Conservation (phyloP, 53 echinoderm and acorn worm species). For the Mesocentrotus franciscanus region DNA sequence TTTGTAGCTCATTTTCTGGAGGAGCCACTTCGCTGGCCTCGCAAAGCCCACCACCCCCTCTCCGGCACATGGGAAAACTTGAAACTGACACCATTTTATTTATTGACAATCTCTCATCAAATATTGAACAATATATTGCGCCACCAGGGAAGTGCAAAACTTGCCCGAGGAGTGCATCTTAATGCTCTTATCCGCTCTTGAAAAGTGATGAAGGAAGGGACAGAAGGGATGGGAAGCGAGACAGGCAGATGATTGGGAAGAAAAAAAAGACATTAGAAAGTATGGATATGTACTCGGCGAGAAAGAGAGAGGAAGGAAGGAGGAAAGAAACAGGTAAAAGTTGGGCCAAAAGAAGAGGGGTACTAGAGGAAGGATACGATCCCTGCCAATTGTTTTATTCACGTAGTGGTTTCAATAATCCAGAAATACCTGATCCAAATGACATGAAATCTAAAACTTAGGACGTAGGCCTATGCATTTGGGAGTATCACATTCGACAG, state of each 20-base stretch:
- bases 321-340: neutral
- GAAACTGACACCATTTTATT: slow-evolving; percentile 55
- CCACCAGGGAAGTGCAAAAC: slow-evolving; percentile 32
- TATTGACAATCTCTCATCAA: slow-evolving; percentile 59
- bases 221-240: neutral
- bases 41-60: slow-evolving; percentile 3
- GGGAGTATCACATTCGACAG: neutral
- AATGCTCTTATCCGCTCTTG: slow-evolving; percentile 49
- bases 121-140: slow-evolving; percentile 62
- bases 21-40: slow-evolving; percentile 1
- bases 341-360: neutral
- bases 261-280: neutral
- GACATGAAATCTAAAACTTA: neutral
- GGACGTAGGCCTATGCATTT: neutral
- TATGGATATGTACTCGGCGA: neutral
- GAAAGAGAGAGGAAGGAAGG: neutral
- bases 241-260: neutral
- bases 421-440: neutral
- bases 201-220: slow-evolving; percentile 28
- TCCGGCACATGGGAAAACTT: slow-evolving; percentile 9
- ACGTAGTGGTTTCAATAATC: neutral
- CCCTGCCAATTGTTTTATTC: no score
- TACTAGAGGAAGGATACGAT: no score
- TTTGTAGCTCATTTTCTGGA: slow-evolving; percentile 1
- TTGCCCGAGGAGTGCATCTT: slow-evolving; percentile 47